Evolutionary conservation across 1,140 invertebrate genomes (phyloP).

Genomic region (Drosophila virilis): DNA sequence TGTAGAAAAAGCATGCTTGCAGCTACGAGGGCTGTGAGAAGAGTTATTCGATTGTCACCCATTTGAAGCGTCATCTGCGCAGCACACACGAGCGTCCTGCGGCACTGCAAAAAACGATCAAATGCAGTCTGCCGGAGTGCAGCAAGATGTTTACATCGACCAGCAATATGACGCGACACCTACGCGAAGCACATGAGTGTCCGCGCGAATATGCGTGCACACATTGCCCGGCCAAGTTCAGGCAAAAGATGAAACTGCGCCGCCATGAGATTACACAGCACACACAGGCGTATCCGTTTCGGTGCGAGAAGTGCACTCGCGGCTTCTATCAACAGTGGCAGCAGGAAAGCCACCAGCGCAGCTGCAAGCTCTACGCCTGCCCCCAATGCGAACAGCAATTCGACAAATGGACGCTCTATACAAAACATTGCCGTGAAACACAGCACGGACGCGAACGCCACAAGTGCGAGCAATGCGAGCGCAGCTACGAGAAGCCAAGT

Average conservation of each 20-base stretch:
- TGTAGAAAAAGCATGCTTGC: conserved; percentile 78
- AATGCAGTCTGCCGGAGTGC: conserved; percentile 64
- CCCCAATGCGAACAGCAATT: conserved; percentile 50
- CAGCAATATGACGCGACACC: conserved; percentile 72
- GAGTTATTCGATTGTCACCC: conserved; percentile 69
- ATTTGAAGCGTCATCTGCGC: conserved; percentile 74
- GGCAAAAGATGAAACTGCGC: conserved; percentile 75
- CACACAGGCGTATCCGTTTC: conserved; percentile 67
- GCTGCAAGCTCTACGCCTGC: conserved; percentile 71
- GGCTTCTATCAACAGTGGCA: conserved; percentile 76
- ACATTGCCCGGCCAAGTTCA: conserved; percentile 68
- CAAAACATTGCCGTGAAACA: conserved; percentile 69
- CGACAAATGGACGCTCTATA: conserved; percentile 74
- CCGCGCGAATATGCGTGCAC: conserved; percentile 66
- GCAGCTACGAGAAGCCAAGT: conserved; percentile 53
- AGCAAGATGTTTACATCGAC: conserved; percentile 66
- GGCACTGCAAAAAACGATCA: conserved; percentile 55
- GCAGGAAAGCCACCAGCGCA: conserved; percentile 63
- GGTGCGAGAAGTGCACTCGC: conserved; percentile 64
- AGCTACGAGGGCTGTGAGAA: conserved; percentile 71
- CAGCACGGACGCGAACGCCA: conserved; percentile 58
- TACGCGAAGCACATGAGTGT: conserved; percentile 70
- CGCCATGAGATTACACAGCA: conserved; percentile 75
- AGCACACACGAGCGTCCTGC: conserved; percentile 66
- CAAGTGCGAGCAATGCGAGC: conserved; percentile 65